Evolutionary conservation across 2,797 vertebrate genomes (phyloP), one percentile per base, ranked within the genome.

Genomic region (Coregonus suidteri): DNA sequence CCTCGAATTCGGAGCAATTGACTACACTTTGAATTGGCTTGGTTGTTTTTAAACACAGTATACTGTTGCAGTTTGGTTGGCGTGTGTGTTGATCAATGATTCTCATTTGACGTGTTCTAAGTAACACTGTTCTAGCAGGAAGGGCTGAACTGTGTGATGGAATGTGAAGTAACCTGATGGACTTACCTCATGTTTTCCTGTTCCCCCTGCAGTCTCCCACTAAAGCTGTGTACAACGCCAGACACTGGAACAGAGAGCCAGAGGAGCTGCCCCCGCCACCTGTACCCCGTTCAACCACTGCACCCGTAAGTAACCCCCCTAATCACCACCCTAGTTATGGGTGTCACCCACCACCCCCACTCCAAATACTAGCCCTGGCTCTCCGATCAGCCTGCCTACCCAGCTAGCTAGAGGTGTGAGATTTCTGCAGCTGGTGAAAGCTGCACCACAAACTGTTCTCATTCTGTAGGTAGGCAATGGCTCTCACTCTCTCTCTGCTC

Each of bases 191-290:
- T 54, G 16, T 78, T 25, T 34, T 37, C 15, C 52, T 41, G 52
- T 65, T 34, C 14, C 41, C 11, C 7, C 2, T 34, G 9, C 79
- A 96, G 96, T 96, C 96, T 83, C 95, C 95, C 76, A 96, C 95
- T 81, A 96, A 97, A 93, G 96, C 96, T 83, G 96, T 97, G 67
- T 97, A 97, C 91, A 97, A 97, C 88, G 96, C 96, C 87, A 95
- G 96, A 90, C 96, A 96, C 93, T 96, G 96, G 96, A 96, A 96
- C 86, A 95, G 96, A 59, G 95, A 97, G 80, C 89, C 92, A n/a
- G 96, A 96, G 88, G 95, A 95, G 82, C 82, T 95, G 52, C 94
- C 94, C 71, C 91, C 91, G 35, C 87, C 93, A 71, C 93, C 93
- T 18, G 86, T 87, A 75, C 82, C 93, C 82, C 95, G 94, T 88